Evolutionary conservation across 2,113 vertebrate species (phyloP).

Genomic region (Entomyzon cyanotis): DNA sequence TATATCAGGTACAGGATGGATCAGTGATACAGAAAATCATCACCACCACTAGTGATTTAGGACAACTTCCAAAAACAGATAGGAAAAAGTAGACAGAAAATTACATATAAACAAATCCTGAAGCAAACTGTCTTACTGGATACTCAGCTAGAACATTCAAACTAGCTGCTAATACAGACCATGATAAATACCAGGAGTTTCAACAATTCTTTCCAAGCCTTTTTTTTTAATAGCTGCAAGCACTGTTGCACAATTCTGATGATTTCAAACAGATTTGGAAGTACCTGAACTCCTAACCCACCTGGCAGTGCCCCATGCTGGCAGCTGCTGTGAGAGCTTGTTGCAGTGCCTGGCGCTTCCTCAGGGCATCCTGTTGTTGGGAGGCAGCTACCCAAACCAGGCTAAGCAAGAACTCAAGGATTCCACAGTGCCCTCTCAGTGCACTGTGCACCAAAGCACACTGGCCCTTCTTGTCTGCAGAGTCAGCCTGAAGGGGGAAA

Average conservation of each 20-base stretch:
- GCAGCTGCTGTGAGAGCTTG: slow-evolving; percentile 90
- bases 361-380: slow-evolving; percentile 74
- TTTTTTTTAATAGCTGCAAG: background rate
- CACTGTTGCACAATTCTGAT: background rate
- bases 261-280: background rate
- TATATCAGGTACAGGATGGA: no score
- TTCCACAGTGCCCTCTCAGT: slow-evolving; percentile 85
- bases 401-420: slow-evolving; percentile 85
- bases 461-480: slow-evolving; percentile 93
- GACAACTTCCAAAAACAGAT: background rate
- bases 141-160: background rate
- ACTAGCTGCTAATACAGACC: background rate
- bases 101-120: background rate
- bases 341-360: slow-evolving; percentile 87
- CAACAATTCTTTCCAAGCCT: background rate
- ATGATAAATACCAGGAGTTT: background rate
- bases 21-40: background rate
- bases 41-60: background rate
- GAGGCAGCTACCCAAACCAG: slow-evolving; percentile 78
- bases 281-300: background rate
- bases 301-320: slow-evolving; percentile 96
- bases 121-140: background rate
- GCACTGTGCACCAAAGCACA: slow-evolving; percentile 92
- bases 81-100: background rate
- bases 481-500: slow-evolving; percentile 79